phyloP scores from a whole-genome alignment of 2,797 vertebrate species.

The Okamejei kenojei region DNA sequence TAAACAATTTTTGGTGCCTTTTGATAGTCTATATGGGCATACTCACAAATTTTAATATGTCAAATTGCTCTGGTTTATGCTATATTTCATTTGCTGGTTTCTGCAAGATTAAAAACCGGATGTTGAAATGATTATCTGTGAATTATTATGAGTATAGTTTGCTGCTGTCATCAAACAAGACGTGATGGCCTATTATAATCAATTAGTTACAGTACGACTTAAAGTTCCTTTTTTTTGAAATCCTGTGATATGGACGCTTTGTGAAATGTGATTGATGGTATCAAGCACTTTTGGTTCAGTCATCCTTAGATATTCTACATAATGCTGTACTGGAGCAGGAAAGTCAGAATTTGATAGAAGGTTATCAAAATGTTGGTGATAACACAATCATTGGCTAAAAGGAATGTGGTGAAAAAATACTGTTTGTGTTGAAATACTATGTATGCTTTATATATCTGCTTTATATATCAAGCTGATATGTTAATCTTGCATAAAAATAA shows the following conservation, averaged over 20 bases:
- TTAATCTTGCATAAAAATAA: background rate
- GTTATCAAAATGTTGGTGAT: background rate
- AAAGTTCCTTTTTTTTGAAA: background rate
- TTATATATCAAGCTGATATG: background rate
- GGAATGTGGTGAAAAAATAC: background rate
- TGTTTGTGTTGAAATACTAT: background rate
- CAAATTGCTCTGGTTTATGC: background rate
- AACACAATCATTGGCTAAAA: background rate
- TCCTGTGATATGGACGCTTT: background rate
- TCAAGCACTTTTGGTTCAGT: no score
- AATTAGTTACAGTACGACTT: background rate
- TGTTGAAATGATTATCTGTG: background rate
- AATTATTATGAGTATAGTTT: background rate
- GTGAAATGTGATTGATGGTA: background rate
- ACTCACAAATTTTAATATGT: background rate
- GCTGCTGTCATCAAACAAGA: background rate
- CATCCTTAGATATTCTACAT: background rate
- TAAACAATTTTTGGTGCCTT: background rate
- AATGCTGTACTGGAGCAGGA: background rate
- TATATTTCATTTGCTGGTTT: background rate
- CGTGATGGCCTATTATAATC: background rate
- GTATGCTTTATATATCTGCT: background rate
- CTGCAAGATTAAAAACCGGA: background rate
- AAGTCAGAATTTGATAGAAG: background rate
- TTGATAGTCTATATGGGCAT: background rate